Evolutionary conservation across 2,888 invertebrate genomes (phyloP).

Genomic region (Chrysolina americana): DNA sequence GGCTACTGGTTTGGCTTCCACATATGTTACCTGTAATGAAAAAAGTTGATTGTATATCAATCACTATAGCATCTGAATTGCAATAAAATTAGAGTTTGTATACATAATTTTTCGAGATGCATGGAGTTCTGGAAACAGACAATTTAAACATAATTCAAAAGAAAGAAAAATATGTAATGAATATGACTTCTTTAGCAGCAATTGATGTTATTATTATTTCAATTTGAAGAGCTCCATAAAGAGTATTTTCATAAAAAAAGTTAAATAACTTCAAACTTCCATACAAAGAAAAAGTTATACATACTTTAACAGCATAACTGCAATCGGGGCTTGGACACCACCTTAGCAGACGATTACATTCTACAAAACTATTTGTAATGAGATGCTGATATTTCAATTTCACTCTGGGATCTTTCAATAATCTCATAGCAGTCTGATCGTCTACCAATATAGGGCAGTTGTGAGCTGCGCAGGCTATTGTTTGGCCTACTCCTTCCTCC

Average conservation of each 20-base stretch:
- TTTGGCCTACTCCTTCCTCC: constrained; percentile 97
- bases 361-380: constrained; percentile 98
- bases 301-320: constrained; percentile 90
- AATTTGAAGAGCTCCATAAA: not conserved
- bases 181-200: no score
- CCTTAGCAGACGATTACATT: constrained; percentile 95
- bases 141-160: no score
- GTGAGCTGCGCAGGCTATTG: constrained; percentile 97
- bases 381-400: constrained; percentile 96
- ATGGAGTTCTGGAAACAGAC: no score
- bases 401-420: constrained; percentile 89
- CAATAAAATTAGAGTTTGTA: no score
- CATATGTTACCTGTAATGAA: constrained; percentile 71
- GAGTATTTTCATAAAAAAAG: no score
- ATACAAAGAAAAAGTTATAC: not conserved
- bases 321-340: constrained; percentile 99
- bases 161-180: not conserved
- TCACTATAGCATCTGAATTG: no score
- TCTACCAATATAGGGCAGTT: constrained; percentile 98
- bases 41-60: not conserved
- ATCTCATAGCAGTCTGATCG: constrained; percentile 95
- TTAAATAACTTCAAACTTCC: no score
- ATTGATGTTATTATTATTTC: no score
- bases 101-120: no score
- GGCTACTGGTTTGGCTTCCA: constrained; percentile 91